These are phyloP conservation scores for Dryas iulia DNA, from an alignment of 1,140 invertebrate species.

Conservation along the genomic window DNA sequence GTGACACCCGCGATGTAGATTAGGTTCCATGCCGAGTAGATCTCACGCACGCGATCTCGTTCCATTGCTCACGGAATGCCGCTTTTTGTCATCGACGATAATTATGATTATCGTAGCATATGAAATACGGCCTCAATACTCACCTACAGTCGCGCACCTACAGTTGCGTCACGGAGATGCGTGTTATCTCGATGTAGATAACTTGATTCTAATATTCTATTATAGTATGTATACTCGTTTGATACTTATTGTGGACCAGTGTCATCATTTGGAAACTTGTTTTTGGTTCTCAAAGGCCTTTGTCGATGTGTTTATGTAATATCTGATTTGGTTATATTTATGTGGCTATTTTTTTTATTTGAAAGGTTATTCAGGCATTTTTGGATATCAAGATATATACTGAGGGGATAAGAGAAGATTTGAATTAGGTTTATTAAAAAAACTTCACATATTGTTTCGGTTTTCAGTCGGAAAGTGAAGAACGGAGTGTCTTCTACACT, in stretches of 20 bases:
- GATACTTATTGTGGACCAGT: neutral
- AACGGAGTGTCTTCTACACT: too few relatives aligned
- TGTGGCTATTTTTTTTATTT: too few relatives aligned
- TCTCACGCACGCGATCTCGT: conserved; percentile 50
- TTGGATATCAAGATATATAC: too few relatives aligned
- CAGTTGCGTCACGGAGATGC: conserved; percentile 21
- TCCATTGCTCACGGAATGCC: conserved; percentile 49
- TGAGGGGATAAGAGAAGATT: too few relatives aligned
- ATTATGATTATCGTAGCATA: conserved; percentile 51
- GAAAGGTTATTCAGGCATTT: too few relatives aligned
- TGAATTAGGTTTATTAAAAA: too few relatives aligned
- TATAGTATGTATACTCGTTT: neutral
- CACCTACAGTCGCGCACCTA: neutral
- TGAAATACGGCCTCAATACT: conserved; percentile 43
- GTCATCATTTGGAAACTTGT: neutral
- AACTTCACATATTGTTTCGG: too few relatives aligned
- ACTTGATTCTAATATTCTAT: neutral
- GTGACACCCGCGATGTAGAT: conserved; percentile 12
- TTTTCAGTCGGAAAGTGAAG: too few relatives aligned
- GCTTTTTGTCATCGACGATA: conserved; percentile 53
- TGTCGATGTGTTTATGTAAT: neutral
- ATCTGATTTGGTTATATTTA: neutral
- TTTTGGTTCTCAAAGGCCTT: neutral
- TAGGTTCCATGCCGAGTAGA: conserved; percentile 6
- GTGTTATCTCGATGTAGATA: conserved; percentile 8